Percentiles rank a stretch among this genome's conserved stretches.
Evolutionary conservation across 2,797 vertebrate genomes (phyloP).

Genomic region (Poeciliopsis gracilis): DNA sequence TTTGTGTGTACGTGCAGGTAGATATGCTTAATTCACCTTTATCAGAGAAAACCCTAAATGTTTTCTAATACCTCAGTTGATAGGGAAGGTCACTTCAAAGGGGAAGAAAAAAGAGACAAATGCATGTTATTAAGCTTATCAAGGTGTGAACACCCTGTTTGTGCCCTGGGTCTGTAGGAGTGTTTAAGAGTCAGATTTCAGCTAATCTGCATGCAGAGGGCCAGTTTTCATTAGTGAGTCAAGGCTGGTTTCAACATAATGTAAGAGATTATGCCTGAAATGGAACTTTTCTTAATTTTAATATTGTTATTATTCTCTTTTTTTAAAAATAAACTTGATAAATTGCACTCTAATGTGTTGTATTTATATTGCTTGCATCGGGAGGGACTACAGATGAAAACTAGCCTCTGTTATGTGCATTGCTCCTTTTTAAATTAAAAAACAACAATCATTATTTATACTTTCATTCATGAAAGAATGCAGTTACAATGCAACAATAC

Average conservation of each 20-base stretch:
- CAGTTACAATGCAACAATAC: background rate
- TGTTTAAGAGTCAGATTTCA: background rate
- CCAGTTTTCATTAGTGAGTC: background rate
- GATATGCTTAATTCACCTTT: conserved; percentile 45
- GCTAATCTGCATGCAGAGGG: background rate
- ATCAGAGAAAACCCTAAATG: conserved; percentile 57
- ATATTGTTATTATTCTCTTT: background rate
- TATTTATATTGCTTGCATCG: no score
- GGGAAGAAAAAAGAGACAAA: conserved; percentile 71
- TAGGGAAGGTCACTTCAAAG: conserved; percentile 79
- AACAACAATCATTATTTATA: background rate
- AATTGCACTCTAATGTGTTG: no score
- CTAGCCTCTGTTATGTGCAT: no score
- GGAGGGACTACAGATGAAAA: no score
- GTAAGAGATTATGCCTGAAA: background rate
- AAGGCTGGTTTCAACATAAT: background rate
- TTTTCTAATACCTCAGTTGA: conserved; percentile 53
- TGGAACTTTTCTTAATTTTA: background rate
- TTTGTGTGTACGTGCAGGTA: background rate
- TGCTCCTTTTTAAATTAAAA: no score
- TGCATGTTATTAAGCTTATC: conserved; percentile 86
- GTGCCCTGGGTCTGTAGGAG: conserved; percentile 68
- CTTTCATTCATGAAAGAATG: background rate
- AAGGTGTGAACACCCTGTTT: conserved; percentile 83
- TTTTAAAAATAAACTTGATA: background rate